These are phyloP conservation scores for Myzus persicae DNA, from an alignment of 1,140 invertebrate species.

Conservation along the genomic window DNA sequence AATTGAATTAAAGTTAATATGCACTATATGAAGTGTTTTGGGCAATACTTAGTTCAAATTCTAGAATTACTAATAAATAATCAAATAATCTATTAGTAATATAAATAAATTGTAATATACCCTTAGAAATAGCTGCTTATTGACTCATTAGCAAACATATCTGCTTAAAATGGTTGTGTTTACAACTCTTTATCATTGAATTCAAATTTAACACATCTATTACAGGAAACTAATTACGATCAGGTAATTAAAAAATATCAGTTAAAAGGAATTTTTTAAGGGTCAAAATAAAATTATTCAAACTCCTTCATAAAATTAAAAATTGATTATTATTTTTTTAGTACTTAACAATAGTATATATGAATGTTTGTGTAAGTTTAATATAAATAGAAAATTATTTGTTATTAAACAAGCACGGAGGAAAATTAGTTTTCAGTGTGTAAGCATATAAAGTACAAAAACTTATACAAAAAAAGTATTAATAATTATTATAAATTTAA, in stretches of 20 bases:
- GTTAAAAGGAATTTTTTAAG: not conserved
- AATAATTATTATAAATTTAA: conserved; percentile 47
- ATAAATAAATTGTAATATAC: too few relatives aligned
- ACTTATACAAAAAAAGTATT: conserved; percentile 56
- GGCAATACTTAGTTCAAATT: too few relatives aligned
- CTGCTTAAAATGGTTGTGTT: too few relatives aligned
- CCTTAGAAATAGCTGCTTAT: too few relatives aligned
- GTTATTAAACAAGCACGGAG: conserved; percentile 44
- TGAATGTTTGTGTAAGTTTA: conserved; percentile 39
- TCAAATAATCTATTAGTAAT: too few relatives aligned
- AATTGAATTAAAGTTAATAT: too few relatives aligned
- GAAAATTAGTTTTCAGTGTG: conserved; percentile 42
- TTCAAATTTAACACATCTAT: not conserved
- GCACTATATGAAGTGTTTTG: too few relatives aligned
- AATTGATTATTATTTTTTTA: conserved; percentile 43
- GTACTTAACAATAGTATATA: conserved; percentile 21
- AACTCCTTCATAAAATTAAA: conserved; percentile 3
- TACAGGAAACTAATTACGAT: not conserved
- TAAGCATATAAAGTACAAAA: conserved; percentile 50
- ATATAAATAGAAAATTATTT: conserved; percentile 39
- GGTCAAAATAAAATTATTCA: conserved; percentile 19
- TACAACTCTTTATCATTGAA: not conserved
- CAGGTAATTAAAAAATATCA: not conserved
- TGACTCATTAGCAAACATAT: too few relatives aligned
- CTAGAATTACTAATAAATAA: too few relatives aligned